Evolutionary conservation across 2,113 vertebrate genomes (phyloP).

Genomic region (Cacatua alba): DNA sequence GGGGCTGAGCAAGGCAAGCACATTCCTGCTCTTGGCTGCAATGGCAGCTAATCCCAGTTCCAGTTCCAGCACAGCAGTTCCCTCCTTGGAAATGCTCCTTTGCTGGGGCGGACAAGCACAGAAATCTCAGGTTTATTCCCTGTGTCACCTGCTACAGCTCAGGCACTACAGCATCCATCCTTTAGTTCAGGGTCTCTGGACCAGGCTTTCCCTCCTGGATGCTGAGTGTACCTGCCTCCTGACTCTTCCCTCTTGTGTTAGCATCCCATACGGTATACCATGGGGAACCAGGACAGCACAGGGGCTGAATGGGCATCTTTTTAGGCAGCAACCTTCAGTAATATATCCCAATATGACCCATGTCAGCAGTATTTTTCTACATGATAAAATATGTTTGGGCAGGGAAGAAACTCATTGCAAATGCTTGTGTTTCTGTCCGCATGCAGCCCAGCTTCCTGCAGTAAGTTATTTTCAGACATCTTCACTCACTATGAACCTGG

Average conservation of each 20-base stretch:
- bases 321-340: too few relatives aligned
- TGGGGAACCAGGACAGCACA: rapidly evolving
- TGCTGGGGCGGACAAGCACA: background rate
- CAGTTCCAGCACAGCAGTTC: background rate
- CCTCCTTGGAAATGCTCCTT: too few relatives aligned
- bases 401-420: rapidly evolving
- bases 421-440: background rate
- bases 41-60: rapidly evolving
- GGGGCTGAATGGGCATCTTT: background rate
- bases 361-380: rapidly evolving
- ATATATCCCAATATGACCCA: background rate
- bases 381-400: background rate
- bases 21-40: rapidly evolving
- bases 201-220: background rate
- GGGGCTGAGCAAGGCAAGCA: background rate
- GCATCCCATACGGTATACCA: rapidly evolving
- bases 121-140: background rate
- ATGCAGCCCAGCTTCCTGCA: background rate
- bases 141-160: background rate
- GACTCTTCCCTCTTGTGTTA: too few relatives aligned
- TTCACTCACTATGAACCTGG: background rate
- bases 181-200: background rate
- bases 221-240: background rate
- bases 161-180: background rate
- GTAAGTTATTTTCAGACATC: background rate